A percentile compares a stretch with the other conserved stretches of the same genome.
These are phyloP conservation scores for Eurypyga helias DNA, from an alignment of 2,113 vertebrate genomes.

Conservation along the genomic window DNA sequence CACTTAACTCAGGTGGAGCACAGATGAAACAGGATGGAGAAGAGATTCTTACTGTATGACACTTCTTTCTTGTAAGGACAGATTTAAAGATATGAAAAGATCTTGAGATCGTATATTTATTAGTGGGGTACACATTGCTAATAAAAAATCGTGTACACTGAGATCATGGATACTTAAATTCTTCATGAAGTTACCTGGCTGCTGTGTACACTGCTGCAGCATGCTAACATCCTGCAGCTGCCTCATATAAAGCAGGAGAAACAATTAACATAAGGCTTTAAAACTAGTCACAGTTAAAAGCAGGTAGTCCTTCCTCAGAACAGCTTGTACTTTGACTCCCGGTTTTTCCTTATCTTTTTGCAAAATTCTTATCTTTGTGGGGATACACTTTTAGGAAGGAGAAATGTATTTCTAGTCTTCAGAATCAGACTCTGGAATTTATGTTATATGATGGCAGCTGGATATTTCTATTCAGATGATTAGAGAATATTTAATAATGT, in stretches of 20 bases:
- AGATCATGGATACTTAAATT: neutral
- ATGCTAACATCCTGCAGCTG: neutral
- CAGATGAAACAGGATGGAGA: neutral
- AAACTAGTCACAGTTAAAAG: neutral
- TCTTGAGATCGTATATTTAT: neutral
- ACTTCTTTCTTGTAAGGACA: neutral
- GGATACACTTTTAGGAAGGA: neutral
- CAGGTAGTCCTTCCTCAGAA: neutral
- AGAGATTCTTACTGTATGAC: neutral
- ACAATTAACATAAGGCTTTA: neutral
- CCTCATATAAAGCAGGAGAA: neutral
- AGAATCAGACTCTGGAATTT: neutral
- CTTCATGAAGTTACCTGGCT: neutral
- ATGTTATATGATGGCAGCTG: neutral
- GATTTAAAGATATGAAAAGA: neutral
- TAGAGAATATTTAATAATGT: neutral
- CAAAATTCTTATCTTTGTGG: neutral
- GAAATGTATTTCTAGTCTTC: neutral
- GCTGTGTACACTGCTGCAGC: neutral
- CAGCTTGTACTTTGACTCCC: neutral
- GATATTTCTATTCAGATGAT: neutral
- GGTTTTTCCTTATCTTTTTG: neutral
- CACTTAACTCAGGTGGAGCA: neutral
- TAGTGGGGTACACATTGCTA: neutral
- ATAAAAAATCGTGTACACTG: neutral